Base-by-base conservation (phyloP, 2,797 vertebrate species). In the Sebastolobus alascanus region DNA sequence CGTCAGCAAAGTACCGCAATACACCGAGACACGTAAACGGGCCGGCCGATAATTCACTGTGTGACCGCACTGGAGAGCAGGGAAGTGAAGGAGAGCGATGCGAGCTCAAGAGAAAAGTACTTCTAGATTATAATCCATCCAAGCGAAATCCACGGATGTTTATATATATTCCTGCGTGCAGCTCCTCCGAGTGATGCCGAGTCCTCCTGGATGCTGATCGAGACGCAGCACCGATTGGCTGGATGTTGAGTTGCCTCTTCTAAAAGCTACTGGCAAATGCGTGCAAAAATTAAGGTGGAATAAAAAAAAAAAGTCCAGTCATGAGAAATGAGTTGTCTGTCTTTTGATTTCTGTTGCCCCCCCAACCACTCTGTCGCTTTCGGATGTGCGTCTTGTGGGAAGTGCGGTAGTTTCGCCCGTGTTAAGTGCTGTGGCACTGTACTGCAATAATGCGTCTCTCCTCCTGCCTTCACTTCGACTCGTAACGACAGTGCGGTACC, bases 381-480 rank as follows among this genome's bases (percentile, higher is more conserved):
- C 16, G 31, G 54, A 46, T 38, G 82, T 76, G 77, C 60, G 61
- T 75, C 73, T 75, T 59, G 74, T 40, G 75, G 74, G 73, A 86
- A 85, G 86, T 86, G 90, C 87, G 85, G 83, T 85, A 90, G 84
- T 90, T 83, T 54, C 31, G 77, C 20, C 73, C 46, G 79, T 79
- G 87, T 25, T 70, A 86, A 87, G 89, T 80, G 89, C 80, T 82
- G 66, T 83, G 86, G 68, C 82, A 67, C 89, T 88, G 85, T 78
- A 78, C 96, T 94, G 96, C 96, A 96, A 93, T 94, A 91, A 94
- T 96, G 96, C 95, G 96, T 94, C 95, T 93, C 86, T 93, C 80
- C 89, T 82, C 84, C 87, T 88, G 74, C 87, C 79, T 90, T 66
- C 84, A 90, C 87, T 93, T 94, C 91, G 92, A 93, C 90, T 94